Base-by-base conservation (phyloP, 1,140 invertebrate species). In the Lepidurus arcticus region DNA sequence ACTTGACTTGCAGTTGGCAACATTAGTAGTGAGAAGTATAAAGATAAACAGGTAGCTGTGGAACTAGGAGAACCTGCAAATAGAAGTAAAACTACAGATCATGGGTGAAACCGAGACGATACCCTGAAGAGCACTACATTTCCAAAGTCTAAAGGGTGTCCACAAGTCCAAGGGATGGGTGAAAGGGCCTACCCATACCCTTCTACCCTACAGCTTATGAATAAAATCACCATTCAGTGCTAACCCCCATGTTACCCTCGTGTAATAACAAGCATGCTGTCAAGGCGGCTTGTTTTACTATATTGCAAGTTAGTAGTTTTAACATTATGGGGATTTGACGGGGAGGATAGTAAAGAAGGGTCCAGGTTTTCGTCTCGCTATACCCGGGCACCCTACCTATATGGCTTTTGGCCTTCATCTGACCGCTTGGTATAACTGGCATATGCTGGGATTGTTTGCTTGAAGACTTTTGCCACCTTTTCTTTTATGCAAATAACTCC, bases 401-500 rank as follows among this genome's bases (percentile, higher is more conserved):
- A 16, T 65, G 53, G 53, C 13, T 65, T 34, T 34, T n/a, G 53
- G 16, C 21, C 53, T n/a, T 65, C 21, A 13, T 21, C 9, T 21
- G 13, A 21, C 21, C 53, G 10, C 21, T 65, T 65, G 21, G 53
- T 65, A 21, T 65, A 65, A 65, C 53, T 65, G 16, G 4, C 16
- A 9, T 65, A 7, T 65, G 53, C 53, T 65, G 53, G 13, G 53
- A 65, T 7, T 65, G 13, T 65, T 65, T 65, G 13, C n/a, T 65
- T 65, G 53, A 16, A 65, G 13, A 9, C 53, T 65, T 65, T 65
- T 65, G 53, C 53, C 53, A 65, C 53, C 53, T 65, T 65, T 65
- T 65, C 53, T 65, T 65, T 65, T 65, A 65, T 65, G 53, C 53
- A 65, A 65, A 65, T 65, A 65, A 65, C 53, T 65, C 9, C 53